Percentiles rank a stretch among this genome's conserved stretches.
Evolutionary conservation across 2,113 vertebrate species (phyloP).

Genomic region (Formicarius rufipectus): DNA sequence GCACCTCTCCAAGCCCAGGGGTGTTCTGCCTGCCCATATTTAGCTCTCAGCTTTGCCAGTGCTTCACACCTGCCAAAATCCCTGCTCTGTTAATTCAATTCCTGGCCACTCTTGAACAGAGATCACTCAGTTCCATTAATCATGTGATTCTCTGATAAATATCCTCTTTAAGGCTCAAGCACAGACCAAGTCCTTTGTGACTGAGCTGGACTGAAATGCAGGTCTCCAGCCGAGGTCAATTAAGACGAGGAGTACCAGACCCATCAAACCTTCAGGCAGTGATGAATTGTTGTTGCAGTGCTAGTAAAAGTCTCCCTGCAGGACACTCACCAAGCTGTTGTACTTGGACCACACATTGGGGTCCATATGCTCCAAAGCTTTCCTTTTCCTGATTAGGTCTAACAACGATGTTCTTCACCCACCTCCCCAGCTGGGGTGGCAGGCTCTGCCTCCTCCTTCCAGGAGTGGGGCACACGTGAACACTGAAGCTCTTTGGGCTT

Average conservation of each 20-base stretch:
- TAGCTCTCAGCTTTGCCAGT: background rate
- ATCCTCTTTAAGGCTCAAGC: background rate
- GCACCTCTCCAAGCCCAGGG: background rate
- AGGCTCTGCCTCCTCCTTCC: background rate
- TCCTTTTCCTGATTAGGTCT: background rate
- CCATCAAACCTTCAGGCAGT: conserved; percentile 52
- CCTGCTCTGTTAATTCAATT: conserved; percentile 10
- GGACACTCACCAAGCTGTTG: conserved; percentile 66
- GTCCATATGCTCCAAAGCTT: conserved; percentile 61
- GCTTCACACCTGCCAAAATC: background rate
- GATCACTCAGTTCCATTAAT: conserved; percentile 34
- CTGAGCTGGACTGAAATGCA: background rate
- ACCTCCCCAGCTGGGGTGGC: background rate
- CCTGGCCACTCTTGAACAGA: background rate
- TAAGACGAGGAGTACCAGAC: conserved; percentile 45
- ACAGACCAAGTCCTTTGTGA: background rate
- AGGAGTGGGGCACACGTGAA: background rate
- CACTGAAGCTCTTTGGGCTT: background rate
- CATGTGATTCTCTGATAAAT: conserved; percentile 54
- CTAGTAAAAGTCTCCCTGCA: conserved; percentile 66
- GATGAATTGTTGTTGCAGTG: conserved; percentile 61
- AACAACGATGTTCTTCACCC: background rate
- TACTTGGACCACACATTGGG: conserved; percentile 58
- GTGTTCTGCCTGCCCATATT: background rate
- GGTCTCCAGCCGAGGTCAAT: conserved; percentile 60